Evolutionary conservation across 2,113 vertebrate species (phyloP), one percentile per base, ranked within the genome.

Genomic region (Pyrgilauda ruficollis): DNA sequence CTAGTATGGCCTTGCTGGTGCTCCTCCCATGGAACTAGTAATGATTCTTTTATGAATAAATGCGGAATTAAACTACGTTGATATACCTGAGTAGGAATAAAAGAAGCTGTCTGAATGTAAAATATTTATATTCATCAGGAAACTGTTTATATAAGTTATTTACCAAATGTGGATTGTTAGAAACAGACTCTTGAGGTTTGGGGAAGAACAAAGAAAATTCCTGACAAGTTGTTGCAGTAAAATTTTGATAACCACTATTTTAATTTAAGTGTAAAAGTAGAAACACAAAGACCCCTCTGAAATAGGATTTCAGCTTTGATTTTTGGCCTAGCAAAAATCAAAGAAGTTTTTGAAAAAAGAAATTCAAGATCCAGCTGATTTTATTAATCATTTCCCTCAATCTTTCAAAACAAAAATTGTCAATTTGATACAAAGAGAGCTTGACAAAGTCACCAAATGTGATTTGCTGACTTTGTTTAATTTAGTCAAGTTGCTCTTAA

Each of bases 301-400:
- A 93, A 64, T 3, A 64, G 15, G 26, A 81, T 44, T 77, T 89
- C 20, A 55, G 9, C 37, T 95, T 91, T 59, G 28, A 87, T 81
- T 88, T 85, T 88, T 66, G 79, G 23, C 26, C 28, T 39, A n/a
- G 66, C 47, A 85, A 91, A 90, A 85, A 95, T 82, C 61, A 92
- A 90, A 96, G 4, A 14, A 33, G 66, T 35, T 82, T 77, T 46
- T 88, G 39, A 83, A 37, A 82, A 83, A 76, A 78, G 61, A 74
- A 66, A 86, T 58, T 66, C 26, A 83, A 80, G 7, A 30, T 80
- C 55, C 55, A 80, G 22, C 23, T 86, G 46, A 70, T 86, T 46
- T 83, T 83, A 69, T 80, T 87, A 73, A 79, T 87, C 0, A 0
- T 37, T 77, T 90, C 10, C 31, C 26, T 94, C 70, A 22, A 3